phyloP scores from a whole-genome alignment of 1,140 invertebrate species.

The Wasmannia auropunctata region DNA sequence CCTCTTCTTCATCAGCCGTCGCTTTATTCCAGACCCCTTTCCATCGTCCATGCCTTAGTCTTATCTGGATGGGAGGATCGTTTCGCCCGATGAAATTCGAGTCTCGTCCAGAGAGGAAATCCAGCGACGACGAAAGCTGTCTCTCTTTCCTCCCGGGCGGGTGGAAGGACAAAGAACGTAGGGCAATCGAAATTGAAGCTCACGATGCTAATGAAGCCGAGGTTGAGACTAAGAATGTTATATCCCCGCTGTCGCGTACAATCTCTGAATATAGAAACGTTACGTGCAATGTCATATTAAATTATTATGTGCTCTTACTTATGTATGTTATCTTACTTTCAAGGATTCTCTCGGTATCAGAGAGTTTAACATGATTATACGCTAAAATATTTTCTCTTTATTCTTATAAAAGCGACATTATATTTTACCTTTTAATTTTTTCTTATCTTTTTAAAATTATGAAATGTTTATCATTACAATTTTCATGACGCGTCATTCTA shows the following conservation, averaged over 20 bases:
- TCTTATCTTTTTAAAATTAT: neutral
- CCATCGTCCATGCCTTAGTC: constrained; percentile 17
- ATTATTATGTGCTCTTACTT: constrained; percentile 17
- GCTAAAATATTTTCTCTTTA: neutral
- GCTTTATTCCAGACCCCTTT: constrained; percentile 27
- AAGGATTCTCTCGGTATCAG: neutral
- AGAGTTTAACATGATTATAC: neutral
- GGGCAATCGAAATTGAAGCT: constrained; percentile 58
- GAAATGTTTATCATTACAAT: neutral
- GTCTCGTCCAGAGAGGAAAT: constrained; percentile 41
- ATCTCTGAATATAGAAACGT: constrained; percentile 37
- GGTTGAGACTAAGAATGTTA: neutral
- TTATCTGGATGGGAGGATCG: constrained; percentile 59
- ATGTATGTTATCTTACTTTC: neutral
- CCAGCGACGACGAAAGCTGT: constrained; percentile 33
- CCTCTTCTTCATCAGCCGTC: constrained; percentile 28
- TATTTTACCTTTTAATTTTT: neutral
- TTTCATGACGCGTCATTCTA: neutral
- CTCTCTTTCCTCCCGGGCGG: constrained; percentile 35
- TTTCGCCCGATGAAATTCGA: constrained; percentile 67
- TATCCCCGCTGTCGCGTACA: neutral
- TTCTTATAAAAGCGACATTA: neutral
- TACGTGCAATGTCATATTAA: neutral
- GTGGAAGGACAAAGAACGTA: constrained; percentile 36
- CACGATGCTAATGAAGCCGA: constrained; percentile 10